These are phyloP conservation scores for Gambusia holbrooki DNA, from an alignment of 2,113 vertebrate genomes.

Conservation along the genomic window DNA sequence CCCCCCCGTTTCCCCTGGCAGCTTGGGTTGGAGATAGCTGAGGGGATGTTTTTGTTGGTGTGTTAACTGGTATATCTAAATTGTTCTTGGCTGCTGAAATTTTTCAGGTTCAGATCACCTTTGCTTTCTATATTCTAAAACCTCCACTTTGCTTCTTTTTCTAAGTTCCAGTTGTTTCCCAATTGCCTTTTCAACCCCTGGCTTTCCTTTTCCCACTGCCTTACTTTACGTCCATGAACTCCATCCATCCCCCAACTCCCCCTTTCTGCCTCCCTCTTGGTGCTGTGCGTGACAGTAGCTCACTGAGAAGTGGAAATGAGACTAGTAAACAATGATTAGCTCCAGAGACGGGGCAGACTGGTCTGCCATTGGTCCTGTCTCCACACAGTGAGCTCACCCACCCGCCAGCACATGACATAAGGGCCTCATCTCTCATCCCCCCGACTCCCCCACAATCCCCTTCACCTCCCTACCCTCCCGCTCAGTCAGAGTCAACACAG, in stretches of 20 bases:
- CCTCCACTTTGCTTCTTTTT: constrained; percentile 24
- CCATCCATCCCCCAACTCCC: constrained; percentile 35
- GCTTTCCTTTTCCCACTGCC: constrained; percentile 36
- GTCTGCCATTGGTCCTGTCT: constrained; percentile 76
- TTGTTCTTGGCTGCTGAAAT: constrained; percentile 46
- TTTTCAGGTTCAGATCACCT: constrained; percentile 43
- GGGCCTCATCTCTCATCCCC: constrained; percentile 24
- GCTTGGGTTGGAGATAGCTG: constrained; percentile 40
- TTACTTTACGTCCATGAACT: constrained; percentile 21
- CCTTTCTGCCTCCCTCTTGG: constrained; percentile 67
- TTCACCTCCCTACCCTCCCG: neutral
- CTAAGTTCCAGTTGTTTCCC: constrained; percentile 54
- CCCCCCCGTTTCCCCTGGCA: neutral
- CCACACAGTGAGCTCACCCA: constrained; percentile 55
- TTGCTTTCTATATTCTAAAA: constrained; percentile 31
- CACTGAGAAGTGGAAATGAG: constrained; percentile 86
- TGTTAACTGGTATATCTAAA: constrained; percentile 51
- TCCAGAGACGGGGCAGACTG: constrained; percentile 77
- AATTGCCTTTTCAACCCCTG: constrained; percentile 65
- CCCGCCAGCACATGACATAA: constrained; percentile 65
- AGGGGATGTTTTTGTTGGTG: constrained; percentile 61
- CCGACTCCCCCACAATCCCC: too few relatives aligned
- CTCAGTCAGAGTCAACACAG: constrained; percentile 70
- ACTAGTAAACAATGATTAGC: constrained; percentile 87
- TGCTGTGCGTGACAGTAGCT: constrained; percentile 86